phyloP scores from a whole-genome alignment of 2,888 invertebrate genomes.

The Crossocerus cetratus region DNA sequence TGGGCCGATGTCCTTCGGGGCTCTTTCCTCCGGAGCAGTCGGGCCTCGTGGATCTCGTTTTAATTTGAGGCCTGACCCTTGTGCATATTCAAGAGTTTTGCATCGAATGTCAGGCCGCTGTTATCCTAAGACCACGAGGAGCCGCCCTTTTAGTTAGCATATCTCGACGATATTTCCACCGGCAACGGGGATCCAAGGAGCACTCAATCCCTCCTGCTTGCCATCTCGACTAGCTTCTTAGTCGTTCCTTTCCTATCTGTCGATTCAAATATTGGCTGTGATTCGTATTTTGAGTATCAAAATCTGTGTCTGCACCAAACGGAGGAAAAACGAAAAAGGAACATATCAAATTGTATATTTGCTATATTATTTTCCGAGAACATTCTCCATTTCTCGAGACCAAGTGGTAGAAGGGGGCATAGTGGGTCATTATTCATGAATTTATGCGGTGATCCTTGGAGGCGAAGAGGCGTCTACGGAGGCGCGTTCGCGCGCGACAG shows the following conservation, averaged over 20 bases:
- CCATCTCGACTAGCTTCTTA: constrained; percentile 7
- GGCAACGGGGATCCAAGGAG: constrained; percentile 47
- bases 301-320: too few relatives aligned
- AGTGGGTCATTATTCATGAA: constrained; percentile 46
- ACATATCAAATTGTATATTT: too few relatives aligned
- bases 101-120: constrained; percentile 69
- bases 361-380: too few relatives aligned
- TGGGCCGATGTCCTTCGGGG: constrained; percentile 39
- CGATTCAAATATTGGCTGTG: too few relatives aligned
- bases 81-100: constrained; percentile 71
- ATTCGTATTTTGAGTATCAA: too few relatives aligned
- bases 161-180: constrained; percentile 71
- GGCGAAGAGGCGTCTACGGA: constrained; percentile 40
- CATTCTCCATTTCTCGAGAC: too few relatives aligned
- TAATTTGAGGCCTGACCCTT: constrained; percentile 49
- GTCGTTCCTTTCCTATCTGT: constrained; percentile 13
- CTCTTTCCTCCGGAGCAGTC: constrained; percentile 4
- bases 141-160: constrained; percentile 64
- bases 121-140: constrained; percentile 71
- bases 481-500: constrained; percentile 16
- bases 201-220: constrained; percentile 42
- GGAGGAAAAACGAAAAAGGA: too few relatives aligned
- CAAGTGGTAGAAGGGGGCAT: neutral
- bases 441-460: constrained; percentile 38
- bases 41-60: constrained; percentile 45